These are phyloP conservation scores for Montifringilla adamsi DNA, from an alignment of 2,113 vertebrate genomes.

Conservation along the genomic window DNA sequence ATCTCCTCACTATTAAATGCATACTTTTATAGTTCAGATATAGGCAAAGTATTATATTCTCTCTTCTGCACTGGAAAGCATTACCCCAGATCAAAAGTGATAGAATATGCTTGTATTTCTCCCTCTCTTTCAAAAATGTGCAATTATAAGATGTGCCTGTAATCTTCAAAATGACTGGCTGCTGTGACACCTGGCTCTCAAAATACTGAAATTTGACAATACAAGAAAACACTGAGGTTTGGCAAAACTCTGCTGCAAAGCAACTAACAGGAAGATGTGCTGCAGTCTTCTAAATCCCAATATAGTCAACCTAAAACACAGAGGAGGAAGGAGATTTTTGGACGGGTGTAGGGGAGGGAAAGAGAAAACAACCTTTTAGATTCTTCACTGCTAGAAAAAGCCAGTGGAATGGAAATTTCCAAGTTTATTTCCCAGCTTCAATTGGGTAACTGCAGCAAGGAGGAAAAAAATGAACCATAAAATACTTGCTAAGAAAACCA, in stretches of 20 bases:
- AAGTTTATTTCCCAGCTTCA: background rate
- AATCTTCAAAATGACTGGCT: slow-evolving; percentile 41
- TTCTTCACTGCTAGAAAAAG: background rate
- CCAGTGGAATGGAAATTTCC: background rate
- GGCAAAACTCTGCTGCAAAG: slow-evolving; percentile 41
- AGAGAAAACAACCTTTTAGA: background rate
- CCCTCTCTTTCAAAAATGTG: background rate
- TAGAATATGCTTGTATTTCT: background rate
- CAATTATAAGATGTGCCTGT: background rate
- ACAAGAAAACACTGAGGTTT: background rate
- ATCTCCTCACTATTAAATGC: background rate
- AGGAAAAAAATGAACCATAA: background rate
- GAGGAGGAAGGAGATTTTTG: background rate
- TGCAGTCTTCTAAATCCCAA: background rate
- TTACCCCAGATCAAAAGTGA: background rate
- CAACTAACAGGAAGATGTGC: background rate
- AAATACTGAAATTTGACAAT: slow-evolving; percentile 21
- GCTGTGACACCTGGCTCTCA: slow-evolving; percentile 2
- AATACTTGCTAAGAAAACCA: background rate
- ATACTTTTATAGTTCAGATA: background rate
- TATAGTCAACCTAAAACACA: background rate
- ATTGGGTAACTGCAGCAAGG: background rate
- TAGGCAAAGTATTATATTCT: background rate
- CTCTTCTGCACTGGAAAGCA: background rate
- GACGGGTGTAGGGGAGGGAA: too few species aligned